Conservation (phyloP, 2,113 vertebrate species). For the Nannospalax galili region DNA sequence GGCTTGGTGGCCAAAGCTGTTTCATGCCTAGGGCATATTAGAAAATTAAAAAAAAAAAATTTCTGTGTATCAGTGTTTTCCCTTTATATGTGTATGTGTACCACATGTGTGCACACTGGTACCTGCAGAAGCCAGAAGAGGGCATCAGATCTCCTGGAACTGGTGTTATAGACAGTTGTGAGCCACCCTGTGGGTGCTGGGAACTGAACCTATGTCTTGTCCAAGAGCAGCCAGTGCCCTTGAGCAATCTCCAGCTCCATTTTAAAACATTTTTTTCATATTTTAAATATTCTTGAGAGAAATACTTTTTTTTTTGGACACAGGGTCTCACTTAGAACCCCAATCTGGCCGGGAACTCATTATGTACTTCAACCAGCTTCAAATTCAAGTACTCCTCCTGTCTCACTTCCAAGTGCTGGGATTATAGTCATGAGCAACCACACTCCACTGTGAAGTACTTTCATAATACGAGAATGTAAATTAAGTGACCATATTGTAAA, state of each 20-base stretch:
- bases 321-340: background rate
- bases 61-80: background rate
- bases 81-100: background rate
- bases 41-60: too few species aligned
- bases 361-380: background rate
- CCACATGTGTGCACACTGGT: background rate
- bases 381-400: background rate
- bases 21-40: too few species aligned
- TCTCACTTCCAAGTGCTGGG: background rate
- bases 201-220: background rate
- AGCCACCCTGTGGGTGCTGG: background rate
- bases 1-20: too few species aligned
- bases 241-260: background rate
- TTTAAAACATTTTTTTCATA: background rate
- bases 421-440: background rate
- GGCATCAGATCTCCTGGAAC: background rate
- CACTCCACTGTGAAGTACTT: background rate
- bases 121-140: background rate
- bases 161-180: background rate
- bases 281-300: background rate
- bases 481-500: background rate
- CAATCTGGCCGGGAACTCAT: background rate
- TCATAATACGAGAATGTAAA: conserved; percentile 17
- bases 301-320: background rate
- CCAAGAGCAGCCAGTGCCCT: background rate